Evolutionary conservation across 2,888 invertebrate genomes (phyloP), one percentile per base, ranked within the genome.

Genomic region (Drosophila suboccidentalis): DNA sequence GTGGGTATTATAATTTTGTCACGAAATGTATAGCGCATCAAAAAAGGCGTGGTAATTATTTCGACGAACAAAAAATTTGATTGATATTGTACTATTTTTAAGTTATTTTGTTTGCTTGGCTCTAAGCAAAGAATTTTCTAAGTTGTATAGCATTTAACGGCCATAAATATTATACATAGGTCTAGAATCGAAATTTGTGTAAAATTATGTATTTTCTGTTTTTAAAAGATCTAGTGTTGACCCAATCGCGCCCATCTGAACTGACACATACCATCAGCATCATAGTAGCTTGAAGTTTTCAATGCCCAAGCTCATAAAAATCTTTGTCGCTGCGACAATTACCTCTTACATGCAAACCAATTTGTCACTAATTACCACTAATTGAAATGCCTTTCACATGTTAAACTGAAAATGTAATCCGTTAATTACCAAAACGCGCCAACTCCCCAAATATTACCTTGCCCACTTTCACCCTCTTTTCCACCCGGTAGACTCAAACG

Each of bases 321-420:
- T 70, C 54, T 26, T 43, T 19, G 17, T 10, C 32, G 11, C 34
- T 26, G 17, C 17, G 44, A 39, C 47, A 57, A 58, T 36, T 58
- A 39, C n/a, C 34, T 32, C 19, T 47, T 51, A 46, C 61, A 71
- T 67, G 79, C 60, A 43, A 63, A 63, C 26, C 62, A 55, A 80
- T 83, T 86, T 72, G 57, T 55, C 63, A 46, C 62, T 55, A 75
- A 75, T 77, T 77, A 72, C 46, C 60, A 51, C 68, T 69, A 83
- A 83, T 86, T 82, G 57, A 69, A 72, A 71, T 72, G 73, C 59
- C 71, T 58, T 63, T 19, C 78, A 66, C 73, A 70, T 75, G 68
- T 60, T 58, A 34, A 73, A 78, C 78, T 78, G 71, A 67, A 78
- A 70, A 59, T 69, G 66, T 74, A 81, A 81, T 84, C 70, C 76